Evolutionary conservation across 2,888 invertebrate species (phyloP), one percentile per base, ranked within the genome.

Genomic region (Rutpela maculata): DNA sequence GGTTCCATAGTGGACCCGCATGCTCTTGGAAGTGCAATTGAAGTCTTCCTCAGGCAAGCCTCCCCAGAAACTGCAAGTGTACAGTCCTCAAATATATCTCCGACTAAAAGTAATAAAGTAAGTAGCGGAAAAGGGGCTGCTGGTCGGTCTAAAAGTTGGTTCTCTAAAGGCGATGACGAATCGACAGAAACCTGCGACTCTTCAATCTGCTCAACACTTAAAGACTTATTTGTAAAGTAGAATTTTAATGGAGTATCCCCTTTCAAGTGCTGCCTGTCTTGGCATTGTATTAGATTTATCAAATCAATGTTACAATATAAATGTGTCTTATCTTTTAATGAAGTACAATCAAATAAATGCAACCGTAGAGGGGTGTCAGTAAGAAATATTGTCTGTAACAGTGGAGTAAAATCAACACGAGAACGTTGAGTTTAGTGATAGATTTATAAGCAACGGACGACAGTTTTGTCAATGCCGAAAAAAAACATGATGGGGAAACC

Each of bases 191-290:
- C 94, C 31, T 95, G 96, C 90, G 96, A 96, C 85, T 94, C 95
- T 59, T 95, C 95, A 38, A 92, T 96, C 83, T 96, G 96, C 90
- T 94, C 96, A 81, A 95, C 96, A 63, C 91, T 96, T 71, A 96
- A 96, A 90, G 96, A 96, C 90, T 93, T 96, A 70, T 96, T 96
- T 89, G 96, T 96, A 88, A 96, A 96, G 93, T 95, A 93, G 91
- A 70, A 59, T 67, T 67, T 55, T 50, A 66, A 67, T 50, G 15
- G 12, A 67, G 22, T 72, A 56, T 57, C 19, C 62, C 75, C 60
- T 75, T 78, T 75, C 66, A 77, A 77, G 80, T 78, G 80, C 77
- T 80, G 78, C 76, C 77, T 74, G 18, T 71, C 56, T n/a, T 43
- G 75, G 63, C 68, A 77, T 56, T 68, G 43, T 74, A 15, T 56